A percentile compares a stretch with the other conserved stretches of the same genome.
Evolutionary conservation across 1,140 invertebrate genomes (phyloP).

Genomic region (Colletes gigas): DNA sequence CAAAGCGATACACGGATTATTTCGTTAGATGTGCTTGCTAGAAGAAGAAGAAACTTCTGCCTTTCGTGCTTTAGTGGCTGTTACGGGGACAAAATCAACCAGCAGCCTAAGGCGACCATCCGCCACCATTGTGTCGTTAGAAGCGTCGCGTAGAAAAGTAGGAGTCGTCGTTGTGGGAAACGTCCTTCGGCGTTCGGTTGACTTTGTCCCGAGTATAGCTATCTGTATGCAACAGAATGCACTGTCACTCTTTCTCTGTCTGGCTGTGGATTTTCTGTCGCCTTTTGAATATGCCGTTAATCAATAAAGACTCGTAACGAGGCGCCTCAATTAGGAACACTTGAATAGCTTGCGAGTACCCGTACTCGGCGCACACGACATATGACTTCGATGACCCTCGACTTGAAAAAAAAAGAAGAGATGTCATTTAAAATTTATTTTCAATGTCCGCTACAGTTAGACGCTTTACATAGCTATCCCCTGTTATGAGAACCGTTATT

Average conservation of each 20-base stretch:
- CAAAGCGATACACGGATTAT: not conserved
- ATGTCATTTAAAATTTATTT: not conserved
- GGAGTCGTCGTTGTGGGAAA: not conserved
- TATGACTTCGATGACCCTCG: not conserved
- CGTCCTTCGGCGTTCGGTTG: not conserved
- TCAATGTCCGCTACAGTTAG: not conserved
- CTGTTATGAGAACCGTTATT: not conserved
- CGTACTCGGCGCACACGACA: not conserved
- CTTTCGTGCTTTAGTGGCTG: not conserved
- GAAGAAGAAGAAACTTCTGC: conserved; percentile 1
- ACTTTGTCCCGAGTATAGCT: not conserved
- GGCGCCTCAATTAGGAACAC: conserved; percentile 32
- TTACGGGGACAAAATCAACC: not conserved
- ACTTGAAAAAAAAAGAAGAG: not conserved
- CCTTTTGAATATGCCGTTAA: conserved; percentile 23
- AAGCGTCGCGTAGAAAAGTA: not conserved
- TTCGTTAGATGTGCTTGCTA: conserved; percentile 15
- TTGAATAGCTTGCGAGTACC: not conserved
- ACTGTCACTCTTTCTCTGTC: conserved; percentile 5
- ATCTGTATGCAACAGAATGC: conserved; percentile 18
- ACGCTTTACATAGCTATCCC: not conserved
- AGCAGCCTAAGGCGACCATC: no score
- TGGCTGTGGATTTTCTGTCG: conserved; percentile 19
- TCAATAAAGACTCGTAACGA: conserved; percentile 40
- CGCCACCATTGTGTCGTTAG: no score